Conservation (phyloP, 2,113 vertebrate genomes). For the Shinisaurus crocodilurus region DNA sequence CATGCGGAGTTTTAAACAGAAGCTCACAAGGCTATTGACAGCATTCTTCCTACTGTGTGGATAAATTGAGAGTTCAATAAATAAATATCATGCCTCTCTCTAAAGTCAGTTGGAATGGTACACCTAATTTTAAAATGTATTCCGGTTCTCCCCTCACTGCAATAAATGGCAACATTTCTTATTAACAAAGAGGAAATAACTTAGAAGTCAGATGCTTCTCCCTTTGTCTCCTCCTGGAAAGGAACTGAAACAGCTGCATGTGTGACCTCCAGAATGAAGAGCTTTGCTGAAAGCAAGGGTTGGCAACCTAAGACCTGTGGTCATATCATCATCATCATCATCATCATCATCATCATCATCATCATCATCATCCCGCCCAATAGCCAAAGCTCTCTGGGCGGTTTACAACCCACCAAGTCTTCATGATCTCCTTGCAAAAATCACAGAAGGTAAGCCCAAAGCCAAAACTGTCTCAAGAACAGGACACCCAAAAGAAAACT, state of each 20-base stretch:
- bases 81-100: not conserved
- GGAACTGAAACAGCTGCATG: not conserved
- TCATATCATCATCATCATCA: too few species aligned
- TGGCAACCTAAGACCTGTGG: not conserved
- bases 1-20: too few species aligned
- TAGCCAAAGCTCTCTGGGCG: not conserved
- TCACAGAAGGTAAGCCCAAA: constrained; percentile 18
- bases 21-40: not conserved
- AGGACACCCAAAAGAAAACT: constrained; percentile 60
- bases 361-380: too few species aligned
- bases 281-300: not conserved
- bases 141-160: not conserved
- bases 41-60: not conserved
- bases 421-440: not conserved
- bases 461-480: constrained; percentile 44
- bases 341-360: too few species aligned
- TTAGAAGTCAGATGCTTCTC: not conserved
- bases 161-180: not conserved
- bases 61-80: not conserved
- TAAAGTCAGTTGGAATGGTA: rapidly evolving
- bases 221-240: not conserved
- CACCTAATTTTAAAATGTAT: not conserved
- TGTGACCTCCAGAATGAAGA: not conserved
- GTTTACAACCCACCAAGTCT: constrained; percentile 3
- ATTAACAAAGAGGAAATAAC: not conserved